Percentiles rank a stretch among this genome's conserved stretches.
Conservation (phyloP, 2,888 invertebrate genomes). For the Onthophagus sagittarius region DNA sequence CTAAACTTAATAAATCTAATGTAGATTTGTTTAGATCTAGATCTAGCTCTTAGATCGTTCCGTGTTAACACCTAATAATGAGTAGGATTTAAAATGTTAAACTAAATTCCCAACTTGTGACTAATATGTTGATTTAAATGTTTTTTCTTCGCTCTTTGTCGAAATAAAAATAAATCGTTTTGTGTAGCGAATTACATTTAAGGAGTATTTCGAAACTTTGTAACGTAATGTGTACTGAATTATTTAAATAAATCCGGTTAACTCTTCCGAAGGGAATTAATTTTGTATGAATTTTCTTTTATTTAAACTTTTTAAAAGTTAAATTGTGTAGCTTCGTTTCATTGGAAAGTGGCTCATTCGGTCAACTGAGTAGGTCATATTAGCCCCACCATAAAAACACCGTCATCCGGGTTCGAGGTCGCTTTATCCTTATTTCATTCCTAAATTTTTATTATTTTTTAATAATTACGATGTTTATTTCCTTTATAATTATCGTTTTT, state of each 20-base stretch:
- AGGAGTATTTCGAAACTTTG: neutral
- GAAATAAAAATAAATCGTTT: neutral
- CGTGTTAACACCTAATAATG: neutral
- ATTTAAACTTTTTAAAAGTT: no score
- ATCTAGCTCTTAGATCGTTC: conserved; percentile 3
- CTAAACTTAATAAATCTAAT: conserved; percentile 6
- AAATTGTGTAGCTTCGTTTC: neutral
- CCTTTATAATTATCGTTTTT: neutral
- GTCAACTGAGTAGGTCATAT: neutral
- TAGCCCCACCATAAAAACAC: neutral
- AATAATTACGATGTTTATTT: neutral
- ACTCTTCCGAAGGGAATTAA: no score
- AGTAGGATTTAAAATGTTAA: neutral
- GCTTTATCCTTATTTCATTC: neutral
- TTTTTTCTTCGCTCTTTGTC: neutral
- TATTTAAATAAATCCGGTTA: neutral
- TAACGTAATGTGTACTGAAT: neutral
- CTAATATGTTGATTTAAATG: neutral
- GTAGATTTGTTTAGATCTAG: neutral
- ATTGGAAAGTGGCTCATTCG: neutral
- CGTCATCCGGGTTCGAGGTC: neutral
- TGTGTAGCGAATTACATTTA: neutral
- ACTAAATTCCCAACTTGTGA: neutral
- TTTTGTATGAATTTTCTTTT: no score
- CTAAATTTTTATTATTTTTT: neutral